phyloP scores from a whole-genome alignment of 2,113 vertebrate genomes.

The Anoura caudifer region DNA sequence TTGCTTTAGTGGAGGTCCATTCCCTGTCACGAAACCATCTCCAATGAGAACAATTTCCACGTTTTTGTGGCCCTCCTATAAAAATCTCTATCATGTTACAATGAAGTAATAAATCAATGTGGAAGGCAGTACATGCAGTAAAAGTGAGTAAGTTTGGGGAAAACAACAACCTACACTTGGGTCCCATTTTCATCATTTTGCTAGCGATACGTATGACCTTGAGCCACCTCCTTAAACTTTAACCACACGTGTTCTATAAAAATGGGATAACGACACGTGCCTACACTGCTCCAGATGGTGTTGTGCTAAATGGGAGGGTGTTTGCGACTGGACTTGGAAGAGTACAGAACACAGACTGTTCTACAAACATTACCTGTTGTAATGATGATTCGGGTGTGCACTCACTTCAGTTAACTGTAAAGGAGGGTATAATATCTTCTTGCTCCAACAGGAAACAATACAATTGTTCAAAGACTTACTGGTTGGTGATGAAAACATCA shows the following conservation, averaged over 20 bases:
- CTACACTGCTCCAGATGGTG: conserved; percentile 17
- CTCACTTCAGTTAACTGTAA: conserved; percentile 5
- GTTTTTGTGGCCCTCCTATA: neutral
- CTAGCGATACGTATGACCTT: neutral
- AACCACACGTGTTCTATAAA: conserved; percentile 43
- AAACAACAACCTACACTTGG: neutral
- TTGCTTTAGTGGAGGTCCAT: neutral
- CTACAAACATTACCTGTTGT: neutral
- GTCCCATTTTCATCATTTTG: conserved; percentile 24
- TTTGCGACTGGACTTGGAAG: conserved; percentile 27
- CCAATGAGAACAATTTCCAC: conserved; percentile 6
- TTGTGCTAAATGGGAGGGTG: neutral
- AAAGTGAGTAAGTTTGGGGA: neutral
- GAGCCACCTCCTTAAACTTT: conserved; percentile 22
- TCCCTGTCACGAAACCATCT: neutral
- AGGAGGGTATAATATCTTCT: neutral
- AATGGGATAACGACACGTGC: conserved; percentile 27
- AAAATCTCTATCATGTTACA: neutral
- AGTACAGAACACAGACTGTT: conserved; percentile 6
- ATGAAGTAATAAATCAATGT: conserved; percentile 47
- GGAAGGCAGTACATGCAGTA: neutral
- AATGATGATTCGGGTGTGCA: conserved; percentile 26
- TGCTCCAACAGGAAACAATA: neutral
- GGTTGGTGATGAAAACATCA: neutral
- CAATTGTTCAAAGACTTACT: conserved; percentile 30